These are phyloP conservation scores for Bufo gargarizans DNA, from an alignment of 2,113 vertebrate species.

Conservation along the genomic window DNA sequence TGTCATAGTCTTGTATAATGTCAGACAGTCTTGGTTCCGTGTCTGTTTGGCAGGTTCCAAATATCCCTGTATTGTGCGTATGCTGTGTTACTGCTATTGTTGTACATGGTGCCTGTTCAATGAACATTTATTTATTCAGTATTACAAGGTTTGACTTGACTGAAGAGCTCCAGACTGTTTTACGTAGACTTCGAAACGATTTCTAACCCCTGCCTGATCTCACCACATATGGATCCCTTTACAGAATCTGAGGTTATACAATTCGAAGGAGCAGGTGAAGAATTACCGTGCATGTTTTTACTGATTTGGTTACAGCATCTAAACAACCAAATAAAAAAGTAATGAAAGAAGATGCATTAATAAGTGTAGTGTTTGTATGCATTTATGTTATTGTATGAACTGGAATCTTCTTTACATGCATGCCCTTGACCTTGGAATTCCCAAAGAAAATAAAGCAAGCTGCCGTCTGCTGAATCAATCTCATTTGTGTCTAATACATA, in stretches of 20 bases:
- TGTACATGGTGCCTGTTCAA: conserved; percentile 28
- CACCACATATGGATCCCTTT: background rate
- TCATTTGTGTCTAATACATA: background rate
- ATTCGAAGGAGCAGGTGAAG: conserved; percentile 13
- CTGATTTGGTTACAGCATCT: conserved; percentile 23
- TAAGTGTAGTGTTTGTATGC: conserved; percentile 48
- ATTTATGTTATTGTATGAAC: conserved; percentile 61
- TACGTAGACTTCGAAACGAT: conserved; percentile 10
- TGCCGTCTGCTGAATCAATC: conserved; percentile 13
- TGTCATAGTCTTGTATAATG: background rate
- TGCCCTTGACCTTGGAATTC: conserved; percentile 64
- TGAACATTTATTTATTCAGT: conserved; percentile 43
- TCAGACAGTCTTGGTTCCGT: conserved; percentile 18
- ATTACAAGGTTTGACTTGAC: background rate
- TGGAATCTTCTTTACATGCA: conserved; percentile 61
- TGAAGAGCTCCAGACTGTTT: conserved; percentile 45
- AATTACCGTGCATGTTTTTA: conserved; percentile 35
- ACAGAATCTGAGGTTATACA: background rate
- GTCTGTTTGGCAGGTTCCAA: background rate
- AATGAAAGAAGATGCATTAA: background rate
- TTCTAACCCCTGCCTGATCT: background rate
- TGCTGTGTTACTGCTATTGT: background rate
- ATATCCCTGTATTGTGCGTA: background rate
- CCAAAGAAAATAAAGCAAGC: conserved; percentile 50
- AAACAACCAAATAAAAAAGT: conserved; percentile 27